Percentiles rank a stretch among this genome's conserved stretches.
phyloP scores from a whole-genome alignment of 2,797 vertebrate genomes.

The Threskiornis aethiopicus region DNA sequence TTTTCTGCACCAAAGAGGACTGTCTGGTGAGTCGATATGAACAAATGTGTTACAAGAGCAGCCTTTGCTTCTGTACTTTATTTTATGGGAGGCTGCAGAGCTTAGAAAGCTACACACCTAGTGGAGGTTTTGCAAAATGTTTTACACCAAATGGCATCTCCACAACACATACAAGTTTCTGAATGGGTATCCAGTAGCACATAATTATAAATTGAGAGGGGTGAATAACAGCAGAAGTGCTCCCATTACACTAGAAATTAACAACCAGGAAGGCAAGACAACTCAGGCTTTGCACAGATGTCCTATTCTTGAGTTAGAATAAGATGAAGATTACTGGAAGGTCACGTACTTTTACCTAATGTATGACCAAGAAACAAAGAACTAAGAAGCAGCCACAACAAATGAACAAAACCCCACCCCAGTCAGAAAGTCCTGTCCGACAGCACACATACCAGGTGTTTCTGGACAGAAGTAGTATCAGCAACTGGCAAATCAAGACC shows the following conservation, averaged over 20 bases:
- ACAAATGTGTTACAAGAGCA: background rate
- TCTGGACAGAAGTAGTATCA: background rate
- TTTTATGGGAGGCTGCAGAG: background rate
- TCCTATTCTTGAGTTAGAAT: background rate
- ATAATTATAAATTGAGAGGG: background rate
- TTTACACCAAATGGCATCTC: background rate
- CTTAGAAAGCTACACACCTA: background rate
- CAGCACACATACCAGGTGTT: accelerated
- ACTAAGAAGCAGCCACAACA: background rate
- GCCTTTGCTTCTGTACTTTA: background rate
- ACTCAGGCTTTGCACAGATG: background rate
- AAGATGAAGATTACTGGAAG: background rate
- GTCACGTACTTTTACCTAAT: background rate
- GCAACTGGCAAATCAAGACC: background rate
- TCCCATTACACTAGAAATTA: accelerated
- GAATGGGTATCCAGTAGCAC: background rate
- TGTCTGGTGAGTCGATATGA: accelerated
- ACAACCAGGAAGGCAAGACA: background rate
- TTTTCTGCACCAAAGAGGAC: background rate
- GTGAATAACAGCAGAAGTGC: background rate
- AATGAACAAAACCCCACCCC: accelerated
- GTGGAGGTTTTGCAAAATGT: background rate
- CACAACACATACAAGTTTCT: background rate
- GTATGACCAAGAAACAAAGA: background rate
- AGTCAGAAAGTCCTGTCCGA: background rate